Percentiles rank a stretch among this genome's conserved stretches.
Conservation (phyloP, 2,113 vertebrate genomes). For the Anthoscopus minutus region DNA sequence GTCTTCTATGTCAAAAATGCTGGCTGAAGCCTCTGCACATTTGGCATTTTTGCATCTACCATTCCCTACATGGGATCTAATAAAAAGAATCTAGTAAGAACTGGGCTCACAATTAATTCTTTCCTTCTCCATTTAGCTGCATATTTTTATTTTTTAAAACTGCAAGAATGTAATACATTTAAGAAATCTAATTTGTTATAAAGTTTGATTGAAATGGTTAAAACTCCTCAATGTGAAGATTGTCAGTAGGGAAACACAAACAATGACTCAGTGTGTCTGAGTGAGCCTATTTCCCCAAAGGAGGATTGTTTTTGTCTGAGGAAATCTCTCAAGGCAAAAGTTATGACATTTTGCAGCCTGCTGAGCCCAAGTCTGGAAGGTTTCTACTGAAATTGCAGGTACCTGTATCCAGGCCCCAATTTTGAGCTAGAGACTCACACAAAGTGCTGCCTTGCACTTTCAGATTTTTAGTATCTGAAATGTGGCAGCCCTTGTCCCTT, state of each 20-base stretch:
- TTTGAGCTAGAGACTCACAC: background rate
- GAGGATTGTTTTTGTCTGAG: background rate
- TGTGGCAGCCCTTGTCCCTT: background rate
- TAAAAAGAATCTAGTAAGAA: background rate
- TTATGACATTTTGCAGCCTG: background rate
- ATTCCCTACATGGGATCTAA: background rate
- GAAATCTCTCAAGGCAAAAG: background rate
- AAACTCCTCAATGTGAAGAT: background rate
- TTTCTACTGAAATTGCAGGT: background rate
- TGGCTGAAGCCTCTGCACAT: background rate
- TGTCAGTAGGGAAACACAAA: background rate
- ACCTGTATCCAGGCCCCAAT: background rate
- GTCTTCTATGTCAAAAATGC: background rate
- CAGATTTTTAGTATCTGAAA: background rate
- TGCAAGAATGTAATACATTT: background rate
- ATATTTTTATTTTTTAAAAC: background rate
- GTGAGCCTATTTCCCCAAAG: background rate
- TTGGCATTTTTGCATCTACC: background rate
- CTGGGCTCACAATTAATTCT: background rate
- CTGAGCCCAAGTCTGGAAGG: background rate
- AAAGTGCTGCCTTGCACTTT: background rate
- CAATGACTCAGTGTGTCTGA: background rate
- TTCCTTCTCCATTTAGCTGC: background rate
- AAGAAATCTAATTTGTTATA: background rate
- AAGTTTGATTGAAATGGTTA: background rate